phyloP scores from a whole-genome alignment of 2,888 invertebrate species.

The Caenorhabditis macrosperma region DNA sequence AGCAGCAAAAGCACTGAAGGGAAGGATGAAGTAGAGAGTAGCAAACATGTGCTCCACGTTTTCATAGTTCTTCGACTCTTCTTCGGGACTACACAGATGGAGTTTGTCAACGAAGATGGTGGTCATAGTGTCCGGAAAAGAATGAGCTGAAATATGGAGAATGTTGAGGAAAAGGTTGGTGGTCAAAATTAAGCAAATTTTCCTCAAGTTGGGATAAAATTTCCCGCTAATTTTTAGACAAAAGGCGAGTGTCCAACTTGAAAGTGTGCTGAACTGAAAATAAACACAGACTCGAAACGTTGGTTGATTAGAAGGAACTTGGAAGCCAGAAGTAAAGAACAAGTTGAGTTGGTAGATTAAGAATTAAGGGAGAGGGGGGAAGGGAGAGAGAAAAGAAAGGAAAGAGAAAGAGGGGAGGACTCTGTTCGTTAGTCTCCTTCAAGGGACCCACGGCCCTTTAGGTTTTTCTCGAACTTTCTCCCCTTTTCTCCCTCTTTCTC shows the following conservation, averaged over 20 bases:
- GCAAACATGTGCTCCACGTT: slow-evolving; percentile 32
- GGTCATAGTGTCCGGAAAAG: background rate
- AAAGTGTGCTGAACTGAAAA: no score
- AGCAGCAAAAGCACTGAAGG: slow-evolving; percentile 29
- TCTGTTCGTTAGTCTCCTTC: slow-evolving; percentile 4
- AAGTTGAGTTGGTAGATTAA: slow-evolving; percentile 24
- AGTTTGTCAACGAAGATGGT: background rate
- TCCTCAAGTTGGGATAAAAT: no score
- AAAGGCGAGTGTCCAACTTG: no score
- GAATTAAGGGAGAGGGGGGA: slow-evolving; percentile 18
- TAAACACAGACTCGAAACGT: no score
- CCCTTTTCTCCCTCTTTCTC: slow-evolving; percentile 15
- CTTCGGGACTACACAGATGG: slow-evolving; percentile 26
- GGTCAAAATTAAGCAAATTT: no score
- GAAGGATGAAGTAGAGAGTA: slow-evolving; percentile 33
- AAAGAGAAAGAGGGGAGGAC: background rate
- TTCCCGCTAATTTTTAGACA: no score
- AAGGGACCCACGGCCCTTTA: background rate
- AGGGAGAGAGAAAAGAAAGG: slow-evolving; percentile 2
- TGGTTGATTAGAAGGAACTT: background rate
- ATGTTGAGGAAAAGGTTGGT: no score
- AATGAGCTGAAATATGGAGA: no score
- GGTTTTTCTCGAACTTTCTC: background rate
- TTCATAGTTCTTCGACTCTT: slow-evolving; percentile 37
- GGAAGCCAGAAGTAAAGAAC: slow-evolving; percentile 3